A percentile compares a stretch with the other conserved stretches of the same genome.
Evolutionary conservation across 2,113 vertebrate genomes (phyloP).

Genomic region (Cyanoliseus patagonus): DNA sequence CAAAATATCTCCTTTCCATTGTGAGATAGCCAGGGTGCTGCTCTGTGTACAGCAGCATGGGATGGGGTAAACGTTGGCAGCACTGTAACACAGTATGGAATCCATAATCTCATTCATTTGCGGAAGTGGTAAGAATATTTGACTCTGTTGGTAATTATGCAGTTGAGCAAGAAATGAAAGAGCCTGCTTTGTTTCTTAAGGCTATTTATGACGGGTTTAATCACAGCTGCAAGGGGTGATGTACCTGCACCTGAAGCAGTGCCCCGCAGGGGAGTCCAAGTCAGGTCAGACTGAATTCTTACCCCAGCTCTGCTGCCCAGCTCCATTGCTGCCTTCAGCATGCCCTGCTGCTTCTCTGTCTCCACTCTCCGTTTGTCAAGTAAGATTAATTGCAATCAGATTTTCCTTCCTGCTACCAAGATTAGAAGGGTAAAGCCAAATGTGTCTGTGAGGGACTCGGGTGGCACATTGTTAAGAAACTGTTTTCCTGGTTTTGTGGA

Average conservation of each 20-base stretch:
- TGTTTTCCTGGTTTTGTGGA: neutral
- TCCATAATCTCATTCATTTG: neutral
- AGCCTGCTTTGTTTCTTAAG: neutral
- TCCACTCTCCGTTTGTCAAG: neutral
- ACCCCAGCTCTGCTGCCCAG: neutral
- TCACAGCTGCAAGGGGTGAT: neutral
- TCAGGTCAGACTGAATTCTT: neutral
- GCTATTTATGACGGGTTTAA: neutral
- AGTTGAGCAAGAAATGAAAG: neutral
- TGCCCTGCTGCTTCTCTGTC: neutral
- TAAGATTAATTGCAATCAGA: neutral
- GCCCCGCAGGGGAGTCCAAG: accelerated
- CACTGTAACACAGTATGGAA: neutral
- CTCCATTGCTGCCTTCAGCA: neutral
- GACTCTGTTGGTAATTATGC: neutral
- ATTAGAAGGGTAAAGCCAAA: neutral
- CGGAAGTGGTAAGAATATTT: neutral
- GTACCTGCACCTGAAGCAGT: neutral
- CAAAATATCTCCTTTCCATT: neutral
- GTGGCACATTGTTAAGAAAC: neutral
- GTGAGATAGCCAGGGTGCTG: neutral
- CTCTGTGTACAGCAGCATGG: neutral
- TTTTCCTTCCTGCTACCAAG: neutral
- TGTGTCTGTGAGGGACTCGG: neutral
- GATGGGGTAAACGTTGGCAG: neutral